Conservation (phyloP, 2,888 invertebrate species). For the Folsomia manolachei region DNA sequence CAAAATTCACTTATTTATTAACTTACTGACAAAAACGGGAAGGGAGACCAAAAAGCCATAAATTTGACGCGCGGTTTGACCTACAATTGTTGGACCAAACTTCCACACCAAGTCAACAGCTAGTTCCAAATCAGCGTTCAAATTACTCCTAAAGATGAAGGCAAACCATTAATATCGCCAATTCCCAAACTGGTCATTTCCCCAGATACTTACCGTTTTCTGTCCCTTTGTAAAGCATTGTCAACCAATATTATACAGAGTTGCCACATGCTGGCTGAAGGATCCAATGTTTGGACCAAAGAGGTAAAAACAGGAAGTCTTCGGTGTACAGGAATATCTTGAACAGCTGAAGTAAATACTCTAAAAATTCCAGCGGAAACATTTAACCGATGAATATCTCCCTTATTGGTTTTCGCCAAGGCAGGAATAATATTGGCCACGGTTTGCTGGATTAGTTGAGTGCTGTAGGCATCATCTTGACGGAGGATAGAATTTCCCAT, state of each 20-base stretch:
- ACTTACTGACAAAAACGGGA: constrained; percentile 60
- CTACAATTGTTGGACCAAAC: constrained; percentile 64
- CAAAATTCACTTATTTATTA: too few relatives aligned
- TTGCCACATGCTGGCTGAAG: constrained; percentile 55
- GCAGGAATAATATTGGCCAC: constrained; percentile 87
- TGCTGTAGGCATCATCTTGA: constrained; percentile 92
- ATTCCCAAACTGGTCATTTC: too few relatives aligned
- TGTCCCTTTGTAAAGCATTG: constrained; percentile 53
- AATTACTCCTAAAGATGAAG: constrained; percentile 42
- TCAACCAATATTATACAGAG: constrained; percentile 56
- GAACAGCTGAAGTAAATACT: constrained; percentile 84
- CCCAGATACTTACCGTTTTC: constrained; percentile 39
- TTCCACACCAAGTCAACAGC: constrained; percentile 66
- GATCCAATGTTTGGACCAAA: constrained; percentile 68
- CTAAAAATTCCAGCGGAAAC: constrained; percentile 55
- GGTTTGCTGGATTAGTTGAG: constrained; percentile 85
- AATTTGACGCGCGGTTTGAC: constrained; percentile 67
- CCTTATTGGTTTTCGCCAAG: constrained; percentile 60
- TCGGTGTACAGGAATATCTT: constrained; percentile 91
- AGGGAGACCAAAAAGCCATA: constrained; percentile 65
- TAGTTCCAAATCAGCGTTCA: constrained; percentile 51
- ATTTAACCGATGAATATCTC: constrained; percentile 27
- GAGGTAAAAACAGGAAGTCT: constrained; percentile 69
- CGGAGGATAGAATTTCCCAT: constrained; percentile 91
- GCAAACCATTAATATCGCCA: background rate